These are phyloP conservation scores for Choristoneura fumiferana DNA, from an alignment of 1,140 invertebrate species.

Conservation along the genomic window DNA sequence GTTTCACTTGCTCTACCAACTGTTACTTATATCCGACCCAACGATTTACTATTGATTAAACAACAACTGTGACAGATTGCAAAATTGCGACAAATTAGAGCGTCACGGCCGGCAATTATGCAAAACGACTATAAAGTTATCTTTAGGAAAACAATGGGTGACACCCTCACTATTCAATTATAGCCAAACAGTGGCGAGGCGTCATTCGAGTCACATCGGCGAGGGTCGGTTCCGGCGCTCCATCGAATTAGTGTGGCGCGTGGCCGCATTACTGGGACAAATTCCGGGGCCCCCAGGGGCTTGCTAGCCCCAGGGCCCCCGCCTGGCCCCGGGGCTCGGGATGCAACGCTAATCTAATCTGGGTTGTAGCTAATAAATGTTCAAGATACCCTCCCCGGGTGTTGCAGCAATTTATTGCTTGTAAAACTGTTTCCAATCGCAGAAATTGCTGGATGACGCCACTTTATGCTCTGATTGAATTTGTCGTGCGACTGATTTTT, in stretches of 20 bases:
- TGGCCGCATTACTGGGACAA: slow-evolving; percentile 75
- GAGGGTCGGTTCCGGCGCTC: slow-evolving; percentile 61
- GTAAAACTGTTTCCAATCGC: slow-evolving; percentile 76
- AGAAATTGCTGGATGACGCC: slow-evolving; percentile 64
- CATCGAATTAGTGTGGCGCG: slow-evolving; percentile 75
- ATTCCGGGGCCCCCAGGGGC: slow-evolving; percentile 60
- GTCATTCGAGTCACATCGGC: slow-evolving; percentile 72
- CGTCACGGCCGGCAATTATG: slow-evolving; percentile 66
- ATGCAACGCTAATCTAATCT: slow-evolving; percentile 76
- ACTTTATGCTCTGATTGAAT: slow-evolving; percentile 63
- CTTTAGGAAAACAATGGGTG: slow-evolving; percentile 64
- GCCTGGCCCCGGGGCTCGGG: slow-evolving; percentile 36
- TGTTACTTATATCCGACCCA: background rate
- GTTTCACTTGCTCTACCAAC: background rate
- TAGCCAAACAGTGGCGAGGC: slow-evolving; percentile 67
- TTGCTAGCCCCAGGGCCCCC: background rate
- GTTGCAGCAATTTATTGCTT: slow-evolving; percentile 71
- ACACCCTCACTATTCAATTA: slow-evolving; percentile 75
- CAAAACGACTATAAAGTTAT: slow-evolving; percentile 73
- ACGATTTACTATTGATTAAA: slow-evolving; percentile 13
- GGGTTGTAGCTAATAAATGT: slow-evolving; percentile 77
- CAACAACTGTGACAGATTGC: slow-evolving; percentile 67
- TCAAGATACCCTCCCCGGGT: slow-evolving; percentile 53
- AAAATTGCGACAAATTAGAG: slow-evolving; percentile 68
- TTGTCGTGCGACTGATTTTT: slow-evolving; percentile 57